A percentile compares a stretch with the other conserved stretches of the same genome.
Conservation (phyloP, 2,113 vertebrate species). For the Ochotona curzoniae region DNA sequence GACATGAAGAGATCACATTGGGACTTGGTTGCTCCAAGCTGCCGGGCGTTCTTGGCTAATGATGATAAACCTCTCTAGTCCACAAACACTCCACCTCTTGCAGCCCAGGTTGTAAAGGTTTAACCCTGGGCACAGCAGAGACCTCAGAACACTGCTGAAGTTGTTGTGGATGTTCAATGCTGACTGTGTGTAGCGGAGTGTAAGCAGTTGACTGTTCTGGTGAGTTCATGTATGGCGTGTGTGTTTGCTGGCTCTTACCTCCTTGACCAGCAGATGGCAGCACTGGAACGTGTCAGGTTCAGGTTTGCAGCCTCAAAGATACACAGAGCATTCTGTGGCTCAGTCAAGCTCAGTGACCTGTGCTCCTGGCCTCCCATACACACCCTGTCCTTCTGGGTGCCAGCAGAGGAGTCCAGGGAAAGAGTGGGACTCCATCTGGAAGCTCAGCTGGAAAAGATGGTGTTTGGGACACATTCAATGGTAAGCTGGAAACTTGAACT, state of each 20-base stretch:
- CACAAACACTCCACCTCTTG: neutral
- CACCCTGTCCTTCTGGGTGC: neutral
- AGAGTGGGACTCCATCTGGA: neutral
- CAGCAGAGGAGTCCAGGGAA: neutral
- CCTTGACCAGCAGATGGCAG: slow-evolving; percentile 70
- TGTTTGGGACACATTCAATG: neutral
- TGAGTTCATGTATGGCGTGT: neutral
- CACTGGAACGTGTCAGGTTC: neutral
- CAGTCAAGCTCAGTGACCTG: neutral
- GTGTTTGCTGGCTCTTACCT: neutral
- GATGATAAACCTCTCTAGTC: too few relatives aligned
- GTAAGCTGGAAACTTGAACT: neutral
- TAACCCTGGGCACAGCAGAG: neutral
- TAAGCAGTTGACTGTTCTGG: neutral
- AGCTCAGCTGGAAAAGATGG: neutral
- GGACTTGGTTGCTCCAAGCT: too few relatives aligned
- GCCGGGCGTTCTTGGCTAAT: too few relatives aligned
- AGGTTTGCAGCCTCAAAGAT: fast-evolving
- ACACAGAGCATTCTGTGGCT: fast-evolving
- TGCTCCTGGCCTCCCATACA: neutral
- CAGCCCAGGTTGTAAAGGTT: neutral
- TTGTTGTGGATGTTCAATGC: neutral
- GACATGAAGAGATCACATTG: too few relatives aligned
- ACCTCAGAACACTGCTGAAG: neutral
- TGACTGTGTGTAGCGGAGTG: too few relatives aligned